phyloP scores from a whole-genome alignment of 2,797 vertebrate species.

The Malurus splendens region DNA sequence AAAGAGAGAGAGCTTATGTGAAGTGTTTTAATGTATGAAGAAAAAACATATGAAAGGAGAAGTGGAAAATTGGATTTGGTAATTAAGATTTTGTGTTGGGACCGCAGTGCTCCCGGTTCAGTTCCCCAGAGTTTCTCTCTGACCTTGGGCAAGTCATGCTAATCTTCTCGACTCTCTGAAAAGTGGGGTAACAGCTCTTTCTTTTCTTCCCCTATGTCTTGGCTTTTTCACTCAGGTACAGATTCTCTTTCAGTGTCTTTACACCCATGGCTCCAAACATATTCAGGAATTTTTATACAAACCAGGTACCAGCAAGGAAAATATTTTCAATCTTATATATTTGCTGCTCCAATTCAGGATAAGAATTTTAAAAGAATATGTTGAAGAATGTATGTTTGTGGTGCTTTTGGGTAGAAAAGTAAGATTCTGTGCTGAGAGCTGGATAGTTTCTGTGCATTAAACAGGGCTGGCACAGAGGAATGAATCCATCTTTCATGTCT shows the following conservation, averaged over 20 bases:
- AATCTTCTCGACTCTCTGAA: not conserved
- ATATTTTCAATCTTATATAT: not conserved
- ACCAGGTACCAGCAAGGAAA: not conserved
- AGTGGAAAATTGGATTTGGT: conserved; percentile 17
- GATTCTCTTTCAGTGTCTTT: not conserved
- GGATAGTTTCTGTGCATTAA: not conserved
- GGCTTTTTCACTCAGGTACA: not conserved
- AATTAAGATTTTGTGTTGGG: conserved; percentile 16
- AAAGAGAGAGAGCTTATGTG: not conserved
- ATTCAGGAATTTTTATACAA: not conserved
- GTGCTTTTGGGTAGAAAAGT: not conserved
- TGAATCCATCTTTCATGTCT: not conserved
- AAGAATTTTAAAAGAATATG: not conserved
- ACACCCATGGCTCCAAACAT: not conserved
- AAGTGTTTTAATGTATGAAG: not conserved
- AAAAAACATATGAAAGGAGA: not conserved
- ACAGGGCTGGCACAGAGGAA: not conserved
- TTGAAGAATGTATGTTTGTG: not conserved
- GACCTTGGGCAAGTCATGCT: not conserved
- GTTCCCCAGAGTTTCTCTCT: not conserved
- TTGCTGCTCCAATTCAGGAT: not conserved
- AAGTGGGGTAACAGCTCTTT: not conserved
- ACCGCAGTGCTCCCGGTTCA: not conserved
- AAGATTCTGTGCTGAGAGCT: not conserved
- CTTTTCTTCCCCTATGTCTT: not conserved